These are phyloP conservation scores for Clarias batrachus DNA, from an alignment of 2,113 vertebrate genomes.

Conservation along the genomic window DNA sequence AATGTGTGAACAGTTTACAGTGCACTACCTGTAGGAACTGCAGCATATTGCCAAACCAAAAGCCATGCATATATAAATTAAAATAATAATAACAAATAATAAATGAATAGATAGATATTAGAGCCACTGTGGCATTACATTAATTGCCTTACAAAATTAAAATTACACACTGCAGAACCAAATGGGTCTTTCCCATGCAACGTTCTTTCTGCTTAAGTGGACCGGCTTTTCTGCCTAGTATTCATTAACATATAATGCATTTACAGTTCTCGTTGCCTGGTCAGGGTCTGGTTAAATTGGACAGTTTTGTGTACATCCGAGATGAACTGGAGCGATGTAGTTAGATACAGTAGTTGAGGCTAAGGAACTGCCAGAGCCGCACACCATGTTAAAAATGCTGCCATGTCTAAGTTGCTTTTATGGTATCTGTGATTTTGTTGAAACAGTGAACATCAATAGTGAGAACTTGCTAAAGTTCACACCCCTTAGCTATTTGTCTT, in stretches of 20 bases:
- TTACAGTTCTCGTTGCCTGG: background rate
- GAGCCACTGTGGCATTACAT: no score
- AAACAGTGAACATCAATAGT: background rate
- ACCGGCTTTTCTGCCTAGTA: background rate
- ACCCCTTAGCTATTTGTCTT: conserved; percentile 34
- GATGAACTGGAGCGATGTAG: background rate
- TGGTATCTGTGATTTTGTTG: background rate
- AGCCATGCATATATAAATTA: no score
- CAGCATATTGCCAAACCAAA: no score
- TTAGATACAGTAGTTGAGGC: background rate
- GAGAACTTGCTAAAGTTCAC: background rate
- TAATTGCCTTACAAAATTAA: background rate
- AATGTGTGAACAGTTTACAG: no score
- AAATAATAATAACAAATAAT: no score
- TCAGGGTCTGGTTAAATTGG: background rate
- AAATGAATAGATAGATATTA: no score
- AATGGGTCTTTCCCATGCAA: background rate
- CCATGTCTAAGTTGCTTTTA: background rate
- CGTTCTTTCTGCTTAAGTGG: background rate
- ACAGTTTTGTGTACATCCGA: background rate
- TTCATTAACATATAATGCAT: background rate
- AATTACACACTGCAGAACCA: background rate
- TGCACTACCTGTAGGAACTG: no score
- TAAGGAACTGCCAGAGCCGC: background rate
- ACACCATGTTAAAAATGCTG: background rate